phyloP scores from a whole-genome alignment of 1,140 invertebrate species.

The Diorhabda carinulata region DNA sequence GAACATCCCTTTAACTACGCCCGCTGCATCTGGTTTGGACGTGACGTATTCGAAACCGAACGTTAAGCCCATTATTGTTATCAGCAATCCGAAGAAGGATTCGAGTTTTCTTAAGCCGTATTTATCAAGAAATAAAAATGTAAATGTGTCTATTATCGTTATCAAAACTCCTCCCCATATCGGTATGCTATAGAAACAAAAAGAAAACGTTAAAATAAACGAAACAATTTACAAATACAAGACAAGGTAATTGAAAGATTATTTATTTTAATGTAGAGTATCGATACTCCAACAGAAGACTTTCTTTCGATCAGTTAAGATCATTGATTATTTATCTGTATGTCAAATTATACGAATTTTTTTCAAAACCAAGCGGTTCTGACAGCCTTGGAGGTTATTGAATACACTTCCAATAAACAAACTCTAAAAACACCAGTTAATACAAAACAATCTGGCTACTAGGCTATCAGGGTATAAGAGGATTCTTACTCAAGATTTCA shows the following conservation, averaged over 20 bases:
- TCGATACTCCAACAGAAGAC: too few relatives aligned
- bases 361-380: too few relatives aligned
- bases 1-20: constrained; percentile 80
- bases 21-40: constrained; percentile 66
- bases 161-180: constrained; percentile 85
- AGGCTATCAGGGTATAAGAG: too few relatives aligned
- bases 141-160: constrained; percentile 87
- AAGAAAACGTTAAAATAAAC: background rate
- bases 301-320: too few relatives aligned
- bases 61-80: constrained; percentile 80
- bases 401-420: too few relatives aligned
- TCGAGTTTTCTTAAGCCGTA: constrained; percentile 90
- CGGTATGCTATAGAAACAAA: constrained; percentile 65
- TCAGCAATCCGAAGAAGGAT: constrained; percentile 81
- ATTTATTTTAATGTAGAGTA: background rate
- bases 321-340: too few relatives aligned
- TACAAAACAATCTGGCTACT: too few relatives aligned
- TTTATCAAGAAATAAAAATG: constrained; percentile 87
- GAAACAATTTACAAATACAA: constrained; percentile 1
- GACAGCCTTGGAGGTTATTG: too few relatives aligned
- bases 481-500: too few relatives aligned
- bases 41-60: constrained; percentile 88
- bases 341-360: too few relatives aligned
- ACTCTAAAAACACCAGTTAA: too few relatives aligned
- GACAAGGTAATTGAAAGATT: background rate